Base-by-base conservation (phyloP, 2,888 invertebrate genomes). In the Pyrrhia umbra region DNA sequence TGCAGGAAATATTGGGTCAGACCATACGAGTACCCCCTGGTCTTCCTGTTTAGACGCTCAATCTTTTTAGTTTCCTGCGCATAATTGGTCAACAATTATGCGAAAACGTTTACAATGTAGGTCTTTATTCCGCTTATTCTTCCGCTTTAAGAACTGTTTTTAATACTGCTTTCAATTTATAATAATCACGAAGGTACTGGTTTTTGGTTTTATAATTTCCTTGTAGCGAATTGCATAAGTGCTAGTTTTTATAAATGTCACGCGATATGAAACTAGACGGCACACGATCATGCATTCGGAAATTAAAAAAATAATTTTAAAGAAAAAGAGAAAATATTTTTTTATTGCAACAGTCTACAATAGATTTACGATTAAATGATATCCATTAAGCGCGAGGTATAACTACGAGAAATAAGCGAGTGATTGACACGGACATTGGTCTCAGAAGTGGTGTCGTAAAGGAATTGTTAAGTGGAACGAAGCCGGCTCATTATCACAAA, bases 1-100 rank as follows among this genome's bases (percentile, higher is more conserved):
- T 85, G 80, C 89, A 87, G 89, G 89, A 86, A 85, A 84, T 72
- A 79, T 77, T 77, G 69, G 75, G 75, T 78, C 75, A 77, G 62
- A 52, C 59, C 67, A 68, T 68, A 66, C 69, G 52, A 52, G 64
- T 64, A 74, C 67, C 66, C 69, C 50, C 55, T 64, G 79, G 79
- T 76, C 66, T 77, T 81, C 72, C 75, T 78, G 75, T 70, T 62
- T 59, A 62, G 52, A 47, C 68, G 59, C 50, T 56, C 63, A 66
- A 74, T 79, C 75, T 70, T 75, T 77, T 57, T 64, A 73, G 64
- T 62, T 77, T 68, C 70, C 77, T 66, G 72, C 43, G 16, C 30
- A 46, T 71, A 77, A 79, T 71, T 79, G 70, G 46, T 59, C 60
- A 60, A 74, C 51, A 50, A n/a, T 55, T 56, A 72, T 70, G 68